These are phyloP conservation scores for Lasioglossum lativentre DNA, from an alignment of 2,888 invertebrate species.

Conservation along the genomic window DNA sequence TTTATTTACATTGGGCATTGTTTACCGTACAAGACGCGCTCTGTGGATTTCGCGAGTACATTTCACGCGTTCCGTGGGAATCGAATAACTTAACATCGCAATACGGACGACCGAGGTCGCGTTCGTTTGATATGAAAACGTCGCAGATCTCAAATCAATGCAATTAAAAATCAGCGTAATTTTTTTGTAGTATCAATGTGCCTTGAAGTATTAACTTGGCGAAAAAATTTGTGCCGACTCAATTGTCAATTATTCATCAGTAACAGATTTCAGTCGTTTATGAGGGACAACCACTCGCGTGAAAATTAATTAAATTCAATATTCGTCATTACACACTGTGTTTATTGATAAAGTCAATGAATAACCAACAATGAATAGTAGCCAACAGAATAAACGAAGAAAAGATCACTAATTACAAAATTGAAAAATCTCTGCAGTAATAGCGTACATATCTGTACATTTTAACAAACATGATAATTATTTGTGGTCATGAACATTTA, in stretches of 20 bases:
- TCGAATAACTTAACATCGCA: neutral
- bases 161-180: no score
- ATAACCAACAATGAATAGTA: neutral
- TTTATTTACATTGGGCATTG: slow-evolving; percentile 33
- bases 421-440: neutral
- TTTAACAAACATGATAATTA: neutral
- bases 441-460: neutral
- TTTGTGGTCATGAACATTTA: neutral
- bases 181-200: neutral
- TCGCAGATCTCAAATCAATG: neutral
- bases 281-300: neutral
- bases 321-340: neutral
- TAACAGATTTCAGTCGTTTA: neutral
- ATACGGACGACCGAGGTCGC: slow-evolving; percentile 2
- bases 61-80: neutral
- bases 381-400: neutral
- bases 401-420: neutral
- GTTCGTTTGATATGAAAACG: neutral
- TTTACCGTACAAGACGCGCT: slow-evolving; percentile 19
- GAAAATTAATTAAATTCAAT: neutral
- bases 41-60: neutral
- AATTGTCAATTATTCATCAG: neutral
- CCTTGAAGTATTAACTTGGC: neutral
- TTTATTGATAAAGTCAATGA: neutral
- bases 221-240: neutral